phyloP scores from a whole-genome alignment of 2,888 invertebrate genomes.

The Chloroclysta siterata region DNA sequence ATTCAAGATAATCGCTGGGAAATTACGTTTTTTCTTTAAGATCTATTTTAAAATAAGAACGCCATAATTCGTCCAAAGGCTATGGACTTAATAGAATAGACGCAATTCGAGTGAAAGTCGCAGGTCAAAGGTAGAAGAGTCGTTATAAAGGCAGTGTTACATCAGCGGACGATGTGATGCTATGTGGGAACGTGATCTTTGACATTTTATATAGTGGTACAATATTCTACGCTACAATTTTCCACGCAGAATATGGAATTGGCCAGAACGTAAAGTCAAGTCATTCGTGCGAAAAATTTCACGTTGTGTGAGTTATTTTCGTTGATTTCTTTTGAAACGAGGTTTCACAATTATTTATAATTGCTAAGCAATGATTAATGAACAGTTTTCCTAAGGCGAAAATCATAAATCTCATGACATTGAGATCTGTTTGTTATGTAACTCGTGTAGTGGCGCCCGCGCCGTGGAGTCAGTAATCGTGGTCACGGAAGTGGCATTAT shows the following conservation, averaged over 20 bases:
- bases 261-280: background rate
- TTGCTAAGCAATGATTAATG: background rate
- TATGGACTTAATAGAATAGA: slow-evolving; percentile 40
- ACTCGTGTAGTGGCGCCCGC: slow-evolving; percentile 39
- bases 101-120: slow-evolving; percentile 39
- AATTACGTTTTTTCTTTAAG: background rate
- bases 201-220: slow-evolving; percentile 21
- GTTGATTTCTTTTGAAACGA: background rate
- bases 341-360: background rate
- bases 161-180: slow-evolving; percentile 47
- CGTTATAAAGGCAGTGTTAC: slow-evolving; percentile 50
- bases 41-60: slow-evolving; percentile 29
- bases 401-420: slow-evolving; percentile 32
- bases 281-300: too few species aligned
- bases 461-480: slow-evolving; percentile 53
- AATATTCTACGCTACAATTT: slow-evolving; percentile 3
- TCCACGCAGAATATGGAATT: background rate
- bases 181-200: slow-evolving; percentile 48
- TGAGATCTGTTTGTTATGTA: slow-evolving; percentile 47
- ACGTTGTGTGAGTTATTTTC: background rate
- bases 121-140: slow-evolving; percentile 41
- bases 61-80: slow-evolving; percentile 27
- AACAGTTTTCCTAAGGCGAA: background rate
- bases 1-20: slow-evolving; percentile 3
- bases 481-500: slow-evolving; percentile 58